Evolutionary conservation across 2,797 vertebrate genomes (phyloP).

Genomic region (Scolopax bukidnonensis): DNA sequence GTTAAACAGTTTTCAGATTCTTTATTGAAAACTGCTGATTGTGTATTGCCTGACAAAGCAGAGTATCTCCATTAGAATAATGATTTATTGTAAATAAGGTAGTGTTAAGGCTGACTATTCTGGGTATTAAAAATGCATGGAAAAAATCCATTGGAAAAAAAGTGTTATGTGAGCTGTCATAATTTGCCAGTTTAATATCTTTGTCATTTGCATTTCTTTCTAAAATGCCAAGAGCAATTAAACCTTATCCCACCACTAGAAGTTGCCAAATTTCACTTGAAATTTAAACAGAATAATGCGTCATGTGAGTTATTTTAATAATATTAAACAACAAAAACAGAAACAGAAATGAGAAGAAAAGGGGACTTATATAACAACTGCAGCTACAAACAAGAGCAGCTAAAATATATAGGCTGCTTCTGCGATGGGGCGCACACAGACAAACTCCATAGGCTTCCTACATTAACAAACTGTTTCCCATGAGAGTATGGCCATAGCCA

Average conservation of each 20-base stretch:
- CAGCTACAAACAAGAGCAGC: background rate
- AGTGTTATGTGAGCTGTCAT: background rate
- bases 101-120: background rate
- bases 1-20: conserved; percentile 40
- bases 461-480: background rate
- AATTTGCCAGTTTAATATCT: conserved; percentile 23
- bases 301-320: conserved; percentile 36
- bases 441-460: background rate
- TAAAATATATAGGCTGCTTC: background rate
- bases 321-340: conserved; percentile 38
- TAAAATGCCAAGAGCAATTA: conserved; percentile 54
- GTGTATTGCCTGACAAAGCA: conserved; percentile 56
- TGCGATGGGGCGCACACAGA: background rate
- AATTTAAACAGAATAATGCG: conserved; percentile 40
- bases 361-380: background rate
- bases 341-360: conserved; percentile 4
- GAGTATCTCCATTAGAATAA: conserved; percentile 33
- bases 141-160: conserved; percentile 32
- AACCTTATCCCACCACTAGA: conserved; percentile 19
- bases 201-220: conserved; percentile 41
- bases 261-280: conserved; percentile 51
- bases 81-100: conserved; percentile 38
- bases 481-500: background rate
- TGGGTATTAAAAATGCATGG: background rate
- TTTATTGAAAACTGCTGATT: conserved; percentile 49